Conservation (phyloP, 2,113 vertebrate genomes). For the Charadrius vociferus region DNA sequence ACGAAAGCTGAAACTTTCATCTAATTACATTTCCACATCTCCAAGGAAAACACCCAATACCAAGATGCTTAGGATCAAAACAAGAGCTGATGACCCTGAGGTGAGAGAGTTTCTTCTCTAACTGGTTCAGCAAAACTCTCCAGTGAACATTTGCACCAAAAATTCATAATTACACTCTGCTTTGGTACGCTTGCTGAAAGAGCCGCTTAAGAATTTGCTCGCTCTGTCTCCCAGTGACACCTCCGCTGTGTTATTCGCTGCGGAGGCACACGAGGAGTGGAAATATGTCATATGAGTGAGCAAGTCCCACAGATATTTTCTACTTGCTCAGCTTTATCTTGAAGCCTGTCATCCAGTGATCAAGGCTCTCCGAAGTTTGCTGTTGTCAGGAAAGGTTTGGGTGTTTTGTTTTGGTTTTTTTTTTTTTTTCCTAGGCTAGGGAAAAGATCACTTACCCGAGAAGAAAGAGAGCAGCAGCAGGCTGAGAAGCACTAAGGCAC, state of each 20-base stretch:
- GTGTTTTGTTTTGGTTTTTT: not conserved
- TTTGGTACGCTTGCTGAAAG: conserved; percentile 15
- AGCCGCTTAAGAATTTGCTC: not conserved
- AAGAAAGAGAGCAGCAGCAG: conserved; percentile 72
- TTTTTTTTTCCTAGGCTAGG: not conserved
- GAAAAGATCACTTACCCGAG: conserved; percentile 70
- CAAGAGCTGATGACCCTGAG: conserved; percentile 32
- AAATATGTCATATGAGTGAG: conserved; percentile 11
- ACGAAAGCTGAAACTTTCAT: conserved; percentile 40
- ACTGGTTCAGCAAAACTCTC: conserved; percentile 47
- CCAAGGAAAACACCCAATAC: conserved; percentile 26
- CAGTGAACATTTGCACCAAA: conserved; percentile 6
- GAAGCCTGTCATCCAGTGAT: not conserved
- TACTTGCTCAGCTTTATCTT: conserved; percentile 47
- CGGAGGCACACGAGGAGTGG: not conserved
- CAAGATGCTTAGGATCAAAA: conserved; percentile 41
- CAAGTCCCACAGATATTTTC: conserved; percentile 4
- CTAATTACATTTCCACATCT: conserved; percentile 31
- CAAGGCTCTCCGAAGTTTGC: not conserved
- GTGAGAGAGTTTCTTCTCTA: conserved; percentile 28
- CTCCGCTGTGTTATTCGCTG: not conserved
- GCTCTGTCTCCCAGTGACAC: not conserved
- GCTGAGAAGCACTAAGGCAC: conserved; percentile 71
- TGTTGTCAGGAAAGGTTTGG: not conserved
- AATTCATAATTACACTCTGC: not conserved